Base-by-base conservation (phyloP, 2,113 vertebrate species). In the Rhodinocichla rosea region DNA sequence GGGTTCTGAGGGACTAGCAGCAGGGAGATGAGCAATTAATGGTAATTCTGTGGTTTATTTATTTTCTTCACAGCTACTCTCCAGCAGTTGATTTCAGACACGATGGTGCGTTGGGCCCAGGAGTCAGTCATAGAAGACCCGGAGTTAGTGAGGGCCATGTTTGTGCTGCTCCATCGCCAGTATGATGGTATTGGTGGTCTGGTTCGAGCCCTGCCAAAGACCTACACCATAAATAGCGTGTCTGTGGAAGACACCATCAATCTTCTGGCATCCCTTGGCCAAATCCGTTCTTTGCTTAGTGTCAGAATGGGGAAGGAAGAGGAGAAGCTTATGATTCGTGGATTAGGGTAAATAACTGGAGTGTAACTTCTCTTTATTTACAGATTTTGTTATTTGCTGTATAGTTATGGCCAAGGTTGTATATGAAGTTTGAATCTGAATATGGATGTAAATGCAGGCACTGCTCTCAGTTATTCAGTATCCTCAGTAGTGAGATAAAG, bases 251-350 rank as follows among this genome's bases (percentile, higher is more conserved):
- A 99, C 92, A 99, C 99, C 71, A 99, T 99, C 94, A 99, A 97
- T 88, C 98, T 99, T 83, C 93, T 99, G 93, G 99, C 99, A 7
- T 99, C 99, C 11, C 98, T 99, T 0, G 99, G 99, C 30, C 99
- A 99, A 97, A 99, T 99, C 64, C 98, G 99, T 49, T 99, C 99
- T 40, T 98, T 99, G 91, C 98, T 99, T 63, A 99, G 99, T 22
- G 99, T 99, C 73, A 98, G 99, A 44, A 99, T 99, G 99, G 99
- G 99, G 39, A 98, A 98, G 64, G 99, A 99, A 74, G 99, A 99
- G 91, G 99, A 99, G 96, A 99, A 99, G 39, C 98, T 99, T n/a
- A 99, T 99, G 99, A 99, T 99, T 92, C 98, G 99, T 45, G 99
- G 99, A 56, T 97, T 99, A 40, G 98, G 99, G 99, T 99, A 97